These are phyloP conservation scores for Helicoverpa assulta DNA, from an alignment of 2,888 invertebrate species.

Conservation along the genomic window DNA sequence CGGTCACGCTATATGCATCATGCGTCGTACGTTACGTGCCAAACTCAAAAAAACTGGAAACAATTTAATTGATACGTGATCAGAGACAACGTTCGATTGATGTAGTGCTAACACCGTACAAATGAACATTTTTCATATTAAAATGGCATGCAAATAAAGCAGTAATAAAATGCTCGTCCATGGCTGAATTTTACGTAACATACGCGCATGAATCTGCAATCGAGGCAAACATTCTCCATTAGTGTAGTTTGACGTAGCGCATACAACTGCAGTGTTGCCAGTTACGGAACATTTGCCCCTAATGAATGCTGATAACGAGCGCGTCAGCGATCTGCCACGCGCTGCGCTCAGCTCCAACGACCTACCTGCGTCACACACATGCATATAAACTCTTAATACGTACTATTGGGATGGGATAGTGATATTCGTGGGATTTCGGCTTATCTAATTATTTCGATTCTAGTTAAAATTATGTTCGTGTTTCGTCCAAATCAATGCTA, in stretches of 20 bases:
- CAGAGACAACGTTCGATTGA: too few relatives aligned
- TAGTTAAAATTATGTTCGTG: conserved; percentile 61
- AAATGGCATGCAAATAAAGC: too few relatives aligned
- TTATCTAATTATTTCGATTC: conserved; percentile 63
- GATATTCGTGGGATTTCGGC: conserved; percentile 76
- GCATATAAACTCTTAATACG: conserved; percentile 23
- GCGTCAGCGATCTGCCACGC: conserved; percentile 51
- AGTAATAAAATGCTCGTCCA: background rate
- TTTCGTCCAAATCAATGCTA: conserved; percentile 47
- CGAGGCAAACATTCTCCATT: conserved; percentile 46
- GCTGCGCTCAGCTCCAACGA: conserved; percentile 27
- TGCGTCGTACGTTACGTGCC: conserved; percentile 7
- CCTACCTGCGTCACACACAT: conserved; percentile 42
- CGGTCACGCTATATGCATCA: conserved; percentile 17
- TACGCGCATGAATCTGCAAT: conserved; percentile 29
- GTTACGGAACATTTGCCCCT: conserved; percentile 63
- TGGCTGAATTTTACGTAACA: conserved; percentile 22
- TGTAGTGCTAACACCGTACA: too few relatives aligned
- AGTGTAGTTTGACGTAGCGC: conserved; percentile 48
- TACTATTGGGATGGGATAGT: conserved; percentile 73
- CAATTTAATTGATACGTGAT: conserved; percentile 2
- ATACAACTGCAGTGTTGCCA: conserved; percentile 41
- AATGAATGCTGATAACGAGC: conserved; percentile 60
- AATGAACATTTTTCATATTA: too few relatives aligned
- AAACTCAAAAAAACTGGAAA: conserved; percentile 19